Conservation (phyloP, 2,113 vertebrate species). For the Motacilla tschutschensis region DNA sequence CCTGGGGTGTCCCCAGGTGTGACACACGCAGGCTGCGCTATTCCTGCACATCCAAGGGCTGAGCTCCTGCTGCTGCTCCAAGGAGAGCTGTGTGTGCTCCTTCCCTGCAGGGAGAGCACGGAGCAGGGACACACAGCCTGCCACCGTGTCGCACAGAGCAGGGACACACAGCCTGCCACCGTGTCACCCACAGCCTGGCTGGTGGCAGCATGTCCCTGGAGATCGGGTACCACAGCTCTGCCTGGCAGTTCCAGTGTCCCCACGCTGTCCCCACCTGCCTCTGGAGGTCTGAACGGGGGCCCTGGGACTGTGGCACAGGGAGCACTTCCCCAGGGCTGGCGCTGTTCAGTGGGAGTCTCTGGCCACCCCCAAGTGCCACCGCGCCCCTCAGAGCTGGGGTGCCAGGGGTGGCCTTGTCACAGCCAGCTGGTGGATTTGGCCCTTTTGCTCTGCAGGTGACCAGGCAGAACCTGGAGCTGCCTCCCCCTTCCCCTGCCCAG, state of each 20-base stretch:
- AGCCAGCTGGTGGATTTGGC: too few relatives aligned
- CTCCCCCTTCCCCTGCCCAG: not conserved
- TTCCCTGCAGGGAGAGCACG: not conserved
- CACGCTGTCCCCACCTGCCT: not conserved
- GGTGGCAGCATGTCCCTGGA: not conserved
- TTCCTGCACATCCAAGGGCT: not conserved
- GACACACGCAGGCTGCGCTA: not conserved
- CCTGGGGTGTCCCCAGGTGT: not conserved
- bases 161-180: not conserved
- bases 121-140: not conserved
- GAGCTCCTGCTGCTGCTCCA: accelerated
- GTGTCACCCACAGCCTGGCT: not conserved
- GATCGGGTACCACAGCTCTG: accelerated
- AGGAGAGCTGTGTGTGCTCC: accelerated
- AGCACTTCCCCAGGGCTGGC: not conserved
- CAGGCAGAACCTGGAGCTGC: not conserved
- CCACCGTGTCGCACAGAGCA: not conserved
- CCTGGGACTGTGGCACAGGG: accelerated
- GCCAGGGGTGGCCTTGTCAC: not conserved
- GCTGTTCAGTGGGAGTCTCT: accelerated
- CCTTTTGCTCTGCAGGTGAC: not conserved
- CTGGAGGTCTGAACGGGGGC: not conserved
- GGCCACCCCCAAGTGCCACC: not conserved
- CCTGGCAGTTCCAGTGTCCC: not conserved
- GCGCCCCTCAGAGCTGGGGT: not conserved